Conservation (phyloP, 2,888 invertebrate species). For the Euproctis similis region DNA sequence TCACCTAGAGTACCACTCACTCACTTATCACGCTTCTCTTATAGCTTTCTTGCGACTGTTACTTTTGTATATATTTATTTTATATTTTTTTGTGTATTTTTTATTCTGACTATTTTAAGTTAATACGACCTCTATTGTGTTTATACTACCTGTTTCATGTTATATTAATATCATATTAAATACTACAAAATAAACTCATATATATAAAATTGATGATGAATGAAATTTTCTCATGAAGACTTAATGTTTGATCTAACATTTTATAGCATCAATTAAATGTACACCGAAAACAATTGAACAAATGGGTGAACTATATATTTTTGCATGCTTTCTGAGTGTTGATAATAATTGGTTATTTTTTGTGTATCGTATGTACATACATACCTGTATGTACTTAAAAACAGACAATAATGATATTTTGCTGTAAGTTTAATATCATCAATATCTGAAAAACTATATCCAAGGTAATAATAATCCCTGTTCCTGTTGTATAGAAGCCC, state of each 20-base stretch:
- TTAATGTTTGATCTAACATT: neutral
- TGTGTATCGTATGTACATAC: no score
- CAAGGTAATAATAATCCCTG: no score
- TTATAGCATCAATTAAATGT: slow-evolving; percentile 17
- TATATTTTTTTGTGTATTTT: slow-evolving; percentile 20
- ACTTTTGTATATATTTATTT: slow-evolving; percentile 45
- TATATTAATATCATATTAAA: slow-evolving; percentile 2
- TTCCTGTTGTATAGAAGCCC: no score
- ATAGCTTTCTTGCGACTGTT: slow-evolving; percentile 47
- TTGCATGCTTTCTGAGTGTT: slow-evolving; percentile 24
- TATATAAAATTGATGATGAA: no score
- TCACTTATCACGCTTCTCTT: slow-evolving; percentile 43
- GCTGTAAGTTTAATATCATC: no score
- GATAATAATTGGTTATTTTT: slow-evolving; percentile 8
- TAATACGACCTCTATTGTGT: no score
- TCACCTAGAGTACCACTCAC: slow-evolving; percentile 34
- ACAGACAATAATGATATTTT: no score
- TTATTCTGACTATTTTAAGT: no score
- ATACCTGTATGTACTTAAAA: no score
- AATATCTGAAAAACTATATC: no score
- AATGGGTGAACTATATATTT: slow-evolving; percentile 7
- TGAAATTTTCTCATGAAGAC: no score
- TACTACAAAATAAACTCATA: slow-evolving; percentile 3
- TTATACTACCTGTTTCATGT: no score
- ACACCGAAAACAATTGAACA: slow-evolving; percentile 1